Evolutionary conservation across 2,113 vertebrate genomes (phyloP), one percentile per base, ranked within the genome.

Genomic region (Calyptommatus sinebrachiatus): DNA sequence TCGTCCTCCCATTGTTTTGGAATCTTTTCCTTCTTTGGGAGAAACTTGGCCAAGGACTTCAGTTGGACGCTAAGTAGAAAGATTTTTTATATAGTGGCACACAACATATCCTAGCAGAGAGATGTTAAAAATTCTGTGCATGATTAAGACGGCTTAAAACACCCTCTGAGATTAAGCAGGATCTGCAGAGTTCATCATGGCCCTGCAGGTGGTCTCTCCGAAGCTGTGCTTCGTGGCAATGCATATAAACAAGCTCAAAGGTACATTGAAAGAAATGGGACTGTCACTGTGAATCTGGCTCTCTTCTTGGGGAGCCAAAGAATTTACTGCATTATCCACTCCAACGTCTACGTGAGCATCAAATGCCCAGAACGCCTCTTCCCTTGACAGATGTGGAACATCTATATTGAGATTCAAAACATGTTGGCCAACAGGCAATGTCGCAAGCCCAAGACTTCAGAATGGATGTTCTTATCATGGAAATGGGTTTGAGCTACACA

Each of bases 141-240:
- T 80, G 79, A 53, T 74, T 68, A 57, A 80, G 65, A 63, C 73
- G 79, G 71, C 71, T 80, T 80, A 74, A 74, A 80, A 66, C 62
- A 73, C 71, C 79, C 71, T 73, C 73, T 73, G 79, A 74, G 79
- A 80, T 80, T 80, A 80, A 80, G 79, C 79, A 68, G 26, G 73
- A 80, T 80, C 79, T 73, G 79, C 71, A 45, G 79, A 80, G 79
- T 80, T 80, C 79, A 80, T 80, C 79, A 80, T 67, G n/a, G 14
- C 71, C 65, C 79, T 22, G 28, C 79, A 67, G 79, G 79, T 67
- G 71, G 71, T 57, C 79, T 73, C 62, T 74, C 71, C 62, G 67
- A 73, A 80, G 79, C 79, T 72, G 62, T 41, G 71, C 71, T 73
- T 67, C 79, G 67, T 68, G 71, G 71, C 66, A 80, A 80, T 80